Evolutionary conservation across 1,140 invertebrate species (phyloP).

Genomic region (Radopholus similis): DNA sequence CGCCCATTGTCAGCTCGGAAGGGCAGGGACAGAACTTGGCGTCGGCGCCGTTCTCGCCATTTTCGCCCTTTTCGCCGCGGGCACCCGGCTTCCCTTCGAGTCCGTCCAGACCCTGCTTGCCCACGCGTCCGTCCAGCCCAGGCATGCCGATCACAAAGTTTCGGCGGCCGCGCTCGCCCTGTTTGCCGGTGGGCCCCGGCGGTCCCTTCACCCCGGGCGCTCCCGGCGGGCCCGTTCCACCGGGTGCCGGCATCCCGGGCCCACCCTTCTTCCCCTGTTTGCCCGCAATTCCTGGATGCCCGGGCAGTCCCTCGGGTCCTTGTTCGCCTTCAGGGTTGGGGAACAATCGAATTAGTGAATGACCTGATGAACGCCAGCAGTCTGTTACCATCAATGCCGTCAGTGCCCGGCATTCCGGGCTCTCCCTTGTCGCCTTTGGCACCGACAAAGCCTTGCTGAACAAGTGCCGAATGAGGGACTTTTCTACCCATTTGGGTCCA

Average conservation of each 20-base stretch:
- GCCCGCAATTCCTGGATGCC: slow-evolving; percentile 19
- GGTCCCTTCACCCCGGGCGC: slow-evolving; percentile 13
- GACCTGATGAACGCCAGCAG: too few species aligned
- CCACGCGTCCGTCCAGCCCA: slow-evolving; percentile 26
- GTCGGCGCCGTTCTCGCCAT: slow-evolving; percentile 29
- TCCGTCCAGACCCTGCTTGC: slow-evolving; percentile 34
- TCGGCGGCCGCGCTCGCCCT: slow-evolving; percentile 30
- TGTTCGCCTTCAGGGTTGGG: slow-evolving; percentile 27
- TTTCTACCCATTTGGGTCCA: neutral
- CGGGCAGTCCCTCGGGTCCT: slow-evolving; percentile 33
- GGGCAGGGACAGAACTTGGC: slow-evolving; percentile 38
- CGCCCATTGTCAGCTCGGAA: slow-evolving; percentile 21
- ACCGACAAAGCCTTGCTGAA: slow-evolving; percentile 16
- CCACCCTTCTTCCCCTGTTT: slow-evolving; percentile 31
- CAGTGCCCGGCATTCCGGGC: slow-evolving; percentile 29
- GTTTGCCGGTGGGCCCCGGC: slow-evolving; percentile 20
- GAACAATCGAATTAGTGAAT: slow-evolving; percentile 1
- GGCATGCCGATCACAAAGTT: slow-evolving; percentile 35
- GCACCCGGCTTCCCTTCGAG: slow-evolving; percentile 33
- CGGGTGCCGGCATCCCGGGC: slow-evolving; percentile 27
- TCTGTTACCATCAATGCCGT: slow-evolving; percentile 35
- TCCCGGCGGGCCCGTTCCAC: slow-evolving; percentile 18
- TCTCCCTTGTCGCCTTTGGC: slow-evolving; percentile 30
- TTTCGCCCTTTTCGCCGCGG: slow-evolving; percentile 20
- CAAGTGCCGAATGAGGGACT: neutral